These are phyloP conservation scores for Streptopelia turtur DNA, from an alignment of 2,797 vertebrate species.

Conservation along the genomic window DNA sequence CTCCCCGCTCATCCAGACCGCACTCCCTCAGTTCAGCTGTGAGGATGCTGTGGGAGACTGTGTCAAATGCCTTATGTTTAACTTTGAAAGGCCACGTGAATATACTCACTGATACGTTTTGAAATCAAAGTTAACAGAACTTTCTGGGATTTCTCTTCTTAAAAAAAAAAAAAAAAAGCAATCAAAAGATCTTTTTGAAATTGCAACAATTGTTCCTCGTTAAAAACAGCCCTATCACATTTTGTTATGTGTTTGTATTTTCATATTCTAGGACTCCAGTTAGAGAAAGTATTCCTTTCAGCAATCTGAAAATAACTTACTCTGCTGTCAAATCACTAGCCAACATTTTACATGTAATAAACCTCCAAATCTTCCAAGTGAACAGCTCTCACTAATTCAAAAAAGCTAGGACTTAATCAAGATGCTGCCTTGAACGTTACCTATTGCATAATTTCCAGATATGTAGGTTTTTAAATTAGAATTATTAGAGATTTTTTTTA, in stretches of 20 bases:
- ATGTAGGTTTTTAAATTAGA: not conserved
- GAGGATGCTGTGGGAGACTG: too few species aligned
- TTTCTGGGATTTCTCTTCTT: not conserved
- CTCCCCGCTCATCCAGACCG: too few species aligned
- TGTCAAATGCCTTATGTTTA: not conserved
- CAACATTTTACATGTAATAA: not conserved
- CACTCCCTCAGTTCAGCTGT: too few species aligned
- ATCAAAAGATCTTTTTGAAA: not conserved
- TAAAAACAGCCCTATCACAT: not conserved
- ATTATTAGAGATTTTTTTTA: not conserved
- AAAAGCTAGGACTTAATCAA: not conserved
- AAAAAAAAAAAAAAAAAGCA: not conserved
- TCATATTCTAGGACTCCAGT: not conserved
- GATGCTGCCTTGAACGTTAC: not conserved
- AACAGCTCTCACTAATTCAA: not conserved
- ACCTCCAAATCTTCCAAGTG: not conserved
- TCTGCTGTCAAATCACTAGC: not conserved
- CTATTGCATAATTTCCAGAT: not conserved
- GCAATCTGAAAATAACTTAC: not conserved
- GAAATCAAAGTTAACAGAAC: not conserved
- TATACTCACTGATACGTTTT: not conserved
- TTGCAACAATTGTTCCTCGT: not conserved
- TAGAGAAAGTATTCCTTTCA: not conserved
- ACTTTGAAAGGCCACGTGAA: not conserved
- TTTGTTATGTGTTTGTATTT: not conserved